A percentile compares a stretch with the other conserved stretches of the same genome.
Conservation (phyloP, 2,888 invertebrate species). For the Apoda limacodes region DNA sequence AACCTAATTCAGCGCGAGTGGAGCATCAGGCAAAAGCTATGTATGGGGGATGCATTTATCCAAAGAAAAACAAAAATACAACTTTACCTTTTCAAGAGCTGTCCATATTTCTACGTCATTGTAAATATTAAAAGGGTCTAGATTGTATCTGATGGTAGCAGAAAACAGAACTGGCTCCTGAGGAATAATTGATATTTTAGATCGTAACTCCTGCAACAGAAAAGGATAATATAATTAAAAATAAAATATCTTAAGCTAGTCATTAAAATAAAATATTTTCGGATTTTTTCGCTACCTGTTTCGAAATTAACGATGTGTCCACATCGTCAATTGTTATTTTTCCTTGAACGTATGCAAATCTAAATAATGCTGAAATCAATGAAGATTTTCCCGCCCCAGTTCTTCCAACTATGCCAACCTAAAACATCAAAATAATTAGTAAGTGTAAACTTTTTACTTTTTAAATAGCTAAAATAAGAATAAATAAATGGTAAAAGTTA, state of each 20-base stretch:
- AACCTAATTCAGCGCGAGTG: too few relatives aligned
- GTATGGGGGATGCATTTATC: background rate
- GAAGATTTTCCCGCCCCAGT: conserved; percentile 84
- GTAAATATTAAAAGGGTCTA: conserved; percentile 80
- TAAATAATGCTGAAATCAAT: conserved; percentile 76
- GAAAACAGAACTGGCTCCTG: conserved; percentile 80
- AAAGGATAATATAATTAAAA: conserved; percentile 2
- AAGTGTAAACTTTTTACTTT: too few relatives aligned
- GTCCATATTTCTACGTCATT: conserved; percentile 78
- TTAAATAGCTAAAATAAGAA: too few relatives aligned
- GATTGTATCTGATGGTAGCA: conserved; percentile 75
- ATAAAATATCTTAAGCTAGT: conserved; percentile 4
- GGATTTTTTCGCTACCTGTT: conserved; percentile 49
- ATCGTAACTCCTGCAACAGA: conserved; percentile 67
- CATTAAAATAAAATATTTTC: conserved; percentile 13
- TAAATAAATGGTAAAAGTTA: too few relatives aligned
- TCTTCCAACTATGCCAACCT: conserved; percentile 79
- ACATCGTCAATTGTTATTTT: conserved; percentile 73
- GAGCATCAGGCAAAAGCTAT: background rate
- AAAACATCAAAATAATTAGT: too few relatives aligned
- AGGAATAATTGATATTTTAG: conserved; percentile 74
- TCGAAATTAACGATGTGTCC: conserved; percentile 65
- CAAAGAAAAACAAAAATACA: too few relatives aligned
- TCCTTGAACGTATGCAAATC: conserved; percentile 74
- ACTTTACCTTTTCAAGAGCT: conserved; percentile 77